Percentiles rank a stretch among this genome's conserved stretches.
phyloP scores from a whole-genome alignment of 64 coral and sea anemone species.

The Exaiptasia diaphana region DNA sequence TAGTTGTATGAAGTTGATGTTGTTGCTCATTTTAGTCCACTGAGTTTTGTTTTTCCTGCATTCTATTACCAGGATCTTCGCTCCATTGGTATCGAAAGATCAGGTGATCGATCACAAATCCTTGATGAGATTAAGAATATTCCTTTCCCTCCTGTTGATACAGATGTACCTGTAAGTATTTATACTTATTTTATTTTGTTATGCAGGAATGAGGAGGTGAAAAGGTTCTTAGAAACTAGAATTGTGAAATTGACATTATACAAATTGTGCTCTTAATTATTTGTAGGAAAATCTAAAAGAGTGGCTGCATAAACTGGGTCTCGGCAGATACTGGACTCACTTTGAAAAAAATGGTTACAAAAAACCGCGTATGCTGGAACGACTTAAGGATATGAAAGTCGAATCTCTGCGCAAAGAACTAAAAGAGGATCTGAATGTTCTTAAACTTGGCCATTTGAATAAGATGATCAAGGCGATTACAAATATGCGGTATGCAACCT shows the following conservation, averaged over 20 bases:
- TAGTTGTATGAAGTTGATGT: too few species aligned
- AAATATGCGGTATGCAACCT: background rate
- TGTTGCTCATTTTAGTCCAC: too few species aligned
- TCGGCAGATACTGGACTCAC: background rate
- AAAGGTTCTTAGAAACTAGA: too few species aligned
- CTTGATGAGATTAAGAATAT: slow-evolving; percentile 66
- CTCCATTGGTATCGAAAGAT: slow-evolving; percentile 76
- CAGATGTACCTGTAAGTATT: slow-evolving; percentile 80
- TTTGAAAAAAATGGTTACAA: background rate
- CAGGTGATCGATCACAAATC: slow-evolving; percentile 70
- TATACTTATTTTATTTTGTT: too few species aligned
- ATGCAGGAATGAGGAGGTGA: too few species aligned
- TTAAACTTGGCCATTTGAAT: background rate
- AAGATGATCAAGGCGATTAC: background rate
- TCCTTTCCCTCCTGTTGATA: slow-evolving; percentile 54
- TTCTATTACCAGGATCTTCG: slow-evolving; percentile 69
- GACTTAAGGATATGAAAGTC: background rate
- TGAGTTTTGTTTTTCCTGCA: too few species aligned
- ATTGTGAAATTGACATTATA: too few species aligned
- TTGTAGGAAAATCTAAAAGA: background rate
- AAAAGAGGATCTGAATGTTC: background rate
- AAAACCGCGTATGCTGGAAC: background rate
- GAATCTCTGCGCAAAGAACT: background rate
- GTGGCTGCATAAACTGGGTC: background rate
- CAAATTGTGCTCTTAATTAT: too few species aligned